phyloP scores from a whole-genome alignment of 2,888 invertebrate species.

The Drosophila macrospina region DNA sequence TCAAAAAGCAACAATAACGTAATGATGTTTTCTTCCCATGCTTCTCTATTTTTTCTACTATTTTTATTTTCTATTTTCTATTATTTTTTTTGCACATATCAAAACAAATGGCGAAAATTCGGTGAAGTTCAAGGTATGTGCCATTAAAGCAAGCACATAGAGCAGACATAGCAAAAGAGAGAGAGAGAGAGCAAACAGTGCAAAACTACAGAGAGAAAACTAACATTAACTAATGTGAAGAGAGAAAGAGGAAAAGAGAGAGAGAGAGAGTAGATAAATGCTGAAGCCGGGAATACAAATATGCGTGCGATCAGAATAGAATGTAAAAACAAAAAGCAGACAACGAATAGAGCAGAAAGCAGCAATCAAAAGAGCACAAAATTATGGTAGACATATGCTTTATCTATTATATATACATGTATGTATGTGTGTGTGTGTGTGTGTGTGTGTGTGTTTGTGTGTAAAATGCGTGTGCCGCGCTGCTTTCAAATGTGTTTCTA shows the following conservation, averaged over 20 bases:
- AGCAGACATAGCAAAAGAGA: conserved; percentile 31
- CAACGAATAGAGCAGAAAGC: conserved; percentile 32
- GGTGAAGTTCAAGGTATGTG: conserved; percentile 84
- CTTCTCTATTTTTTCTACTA: not conserved
- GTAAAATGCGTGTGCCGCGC: conserved; percentile 42
- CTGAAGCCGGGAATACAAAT: conserved; percentile 14
- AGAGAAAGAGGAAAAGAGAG: not conserved
- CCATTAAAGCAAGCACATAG: conserved; percentile 61
- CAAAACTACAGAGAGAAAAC: conserved; percentile 22
- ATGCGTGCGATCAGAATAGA: conserved; percentile 45
- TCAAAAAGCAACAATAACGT: conserved; percentile 49
- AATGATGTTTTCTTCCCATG: conserved; percentile 8
- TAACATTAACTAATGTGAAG: conserved; percentile 44
- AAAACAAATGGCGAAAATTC: conserved; percentile 81
- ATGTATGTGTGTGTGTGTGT: conserved; percentile 38
- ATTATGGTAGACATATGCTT: conserved; percentile 22
- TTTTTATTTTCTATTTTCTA: conserved; percentile 37
- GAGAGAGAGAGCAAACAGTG: conserved; percentile 39
- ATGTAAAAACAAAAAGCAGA: conserved; percentile 9
- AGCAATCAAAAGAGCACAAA: conserved; percentile 15
- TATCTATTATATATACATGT: conserved; percentile 13
- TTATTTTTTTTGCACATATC: conserved; percentile 64
- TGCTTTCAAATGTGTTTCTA: conserved; percentile 25
- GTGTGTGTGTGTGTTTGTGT: conserved; percentile 16
- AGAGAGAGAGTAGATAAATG: conserved; percentile 1